Base-by-base conservation (phyloP, 2,888 invertebrate genomes). In the Cephus spinipes region DNA sequence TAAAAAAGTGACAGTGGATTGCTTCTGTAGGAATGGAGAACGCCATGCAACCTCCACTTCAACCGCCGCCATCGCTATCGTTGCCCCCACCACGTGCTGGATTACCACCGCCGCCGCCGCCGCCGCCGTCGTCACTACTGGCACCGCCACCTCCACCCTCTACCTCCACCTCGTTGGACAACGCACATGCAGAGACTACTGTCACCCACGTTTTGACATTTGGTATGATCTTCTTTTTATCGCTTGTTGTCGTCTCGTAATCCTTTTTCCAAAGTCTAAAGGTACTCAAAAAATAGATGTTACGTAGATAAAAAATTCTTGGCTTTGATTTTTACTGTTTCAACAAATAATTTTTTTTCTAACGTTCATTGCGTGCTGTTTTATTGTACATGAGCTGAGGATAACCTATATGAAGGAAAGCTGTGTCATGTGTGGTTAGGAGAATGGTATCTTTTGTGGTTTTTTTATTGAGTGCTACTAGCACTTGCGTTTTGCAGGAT, bases 201-300 rank as follows among this genome's bases (percentile, higher is more conserved):
- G 92, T 94, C 90, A 93, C 93, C 80, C 93, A 93, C 89, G 92
- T 93, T 87, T 92, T 94, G 85, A 93, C 93, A 82, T 93, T 93
- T 88, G 93, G 94, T 94, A 86, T 79, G 89, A 84, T 77, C 55
- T 69, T 69, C 73, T 23, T 74, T 23, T 55, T 23, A 55, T 55
- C 55, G 23, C 55, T 15, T 15, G 40, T 40, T 40, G 23, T 55
- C 55, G 55, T 40, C 9, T 55, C 55, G 55, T 55, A 55, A 23
- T 9, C 6, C 55, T 55, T 55, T 23, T 23, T 9, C 55, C 23
- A 9, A 2, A 6, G 23, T 55, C 23, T 23, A 15, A 55, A 15
- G 23, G 15, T 9, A 55, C 23, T 23, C 1, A 23, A 6, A 6
- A 6, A 40, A 9, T 23, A 9, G 40, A 6, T 23, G 23, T 40